Conservation (phyloP, 2,113 vertebrate species). For the Hypomesus transpacificus region DNA sequence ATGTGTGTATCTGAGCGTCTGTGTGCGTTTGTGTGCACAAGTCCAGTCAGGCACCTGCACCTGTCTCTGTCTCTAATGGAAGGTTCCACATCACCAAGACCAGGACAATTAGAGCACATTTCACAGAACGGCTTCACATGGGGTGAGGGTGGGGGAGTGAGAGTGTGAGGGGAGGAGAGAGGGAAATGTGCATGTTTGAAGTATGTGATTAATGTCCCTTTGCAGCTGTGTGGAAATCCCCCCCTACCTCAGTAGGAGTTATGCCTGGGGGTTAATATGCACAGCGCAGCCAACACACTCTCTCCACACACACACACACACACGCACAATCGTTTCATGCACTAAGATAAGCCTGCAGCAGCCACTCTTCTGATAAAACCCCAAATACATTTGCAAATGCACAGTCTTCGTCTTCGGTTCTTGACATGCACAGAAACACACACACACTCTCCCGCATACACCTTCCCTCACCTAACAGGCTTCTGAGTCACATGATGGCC, state of each 20-base stretch:
- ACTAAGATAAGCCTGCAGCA: no score
- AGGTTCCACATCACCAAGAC: slow-evolving; percentile 27
- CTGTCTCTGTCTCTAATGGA: slow-evolving; percentile 23
- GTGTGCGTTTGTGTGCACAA: slow-evolving; percentile 1
- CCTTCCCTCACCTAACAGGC: neutral
- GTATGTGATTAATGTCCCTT: slow-evolving; percentile 61
- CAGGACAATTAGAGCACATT: slow-evolving; percentile 28
- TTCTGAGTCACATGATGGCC: neutral
- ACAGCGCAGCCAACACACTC: neutral
- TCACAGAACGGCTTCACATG: slow-evolving; percentile 14
- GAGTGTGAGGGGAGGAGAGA: slow-evolving; percentile 1
- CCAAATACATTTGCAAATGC: no score
- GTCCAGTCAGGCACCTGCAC: slow-evolving; percentile 8
- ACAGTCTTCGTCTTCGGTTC: neutral
- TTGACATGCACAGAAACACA: neutral
- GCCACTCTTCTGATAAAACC: no score
- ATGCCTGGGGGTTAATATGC: slow-evolving; percentile 47
- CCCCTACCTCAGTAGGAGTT: slow-evolving; percentile 44
- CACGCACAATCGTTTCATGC: no score
- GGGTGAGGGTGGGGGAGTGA: neutral
- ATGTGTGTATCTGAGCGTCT: neutral
- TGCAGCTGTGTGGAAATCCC: slow-evolving; percentile 24
- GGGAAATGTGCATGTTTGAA: slow-evolving; percentile 59
- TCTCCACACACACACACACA: neutral
- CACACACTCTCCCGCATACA: neutral